Base-by-base conservation (phyloP, 2,888 invertebrate genomes). In the Trisateles emortualis region DNA sequence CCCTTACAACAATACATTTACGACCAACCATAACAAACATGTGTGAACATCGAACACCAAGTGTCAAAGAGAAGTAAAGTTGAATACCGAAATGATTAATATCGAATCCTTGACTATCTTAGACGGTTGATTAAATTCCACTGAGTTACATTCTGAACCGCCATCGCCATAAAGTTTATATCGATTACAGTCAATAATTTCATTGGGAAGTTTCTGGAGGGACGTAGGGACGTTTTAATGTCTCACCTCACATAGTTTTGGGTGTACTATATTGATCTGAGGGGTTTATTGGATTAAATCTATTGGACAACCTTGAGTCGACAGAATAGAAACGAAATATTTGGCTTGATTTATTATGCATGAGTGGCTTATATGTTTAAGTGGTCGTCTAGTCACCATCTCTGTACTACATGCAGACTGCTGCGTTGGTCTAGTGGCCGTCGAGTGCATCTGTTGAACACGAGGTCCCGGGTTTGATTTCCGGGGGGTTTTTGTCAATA, bases 61-160 rank as follows among this genome's bases (percentile, higher is more conserved):
- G 68, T 78, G 79, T 76, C 79, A 72, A 76, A 78, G 73, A 65
- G 61, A 65, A 59, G 63, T 57, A 61, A 78, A 76, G 64, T 75
- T 64, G 13, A 72, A 73, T 62, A 55, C 51, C 53, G 22, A 41
- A 58, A 46, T 56, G 68, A 68, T 74, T 72, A 77, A 67, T 74
- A 81, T 78, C 55, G 69, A 72, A 79, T 75, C 80, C 83, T 79
- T 69, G 64, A 78, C 81, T 87, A 87, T 86, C 86, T 87, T 80
- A 79, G 86, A 64, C 73, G 79, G 79, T 87, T 89, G 87, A 90
- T 90, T 89, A 90, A 89, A 89, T 90, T 90, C 87, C 85, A 67
- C 57, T 49, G 68, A 66, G 78, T 82, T 79, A 81, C 78, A 73
- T 76, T 73, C 75, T 80, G 81, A 78, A 81, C 79, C 62, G 79